Evolutionary conservation across 1,140 invertebrate genomes (phyloP).

Genomic region (Paraescarpia echinospica): DNA sequence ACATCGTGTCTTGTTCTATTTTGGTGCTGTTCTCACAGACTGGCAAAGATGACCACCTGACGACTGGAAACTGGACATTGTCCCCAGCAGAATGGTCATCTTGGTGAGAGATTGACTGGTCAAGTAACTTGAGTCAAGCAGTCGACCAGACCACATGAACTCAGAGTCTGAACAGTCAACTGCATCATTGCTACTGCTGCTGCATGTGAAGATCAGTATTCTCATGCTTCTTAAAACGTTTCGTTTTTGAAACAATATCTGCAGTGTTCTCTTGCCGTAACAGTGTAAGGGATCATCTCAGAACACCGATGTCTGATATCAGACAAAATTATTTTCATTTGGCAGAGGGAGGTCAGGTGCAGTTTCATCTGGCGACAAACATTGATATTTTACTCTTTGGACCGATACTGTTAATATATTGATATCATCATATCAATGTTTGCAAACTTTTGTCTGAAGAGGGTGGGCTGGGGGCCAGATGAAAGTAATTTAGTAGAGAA

Average conservation of each 20-base stretch:
- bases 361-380: too few species aligned
- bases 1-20: background rate
- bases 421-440: too few species aligned
- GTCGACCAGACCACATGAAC: background rate
- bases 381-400: too few species aligned
- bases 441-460: too few species aligned
- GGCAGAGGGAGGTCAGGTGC: too few species aligned
- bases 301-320: too few species aligned
- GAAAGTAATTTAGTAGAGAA: too few species aligned
- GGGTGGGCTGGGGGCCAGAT: too few species aligned
- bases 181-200: background rate
- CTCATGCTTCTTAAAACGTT: background rate
- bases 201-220: background rate
- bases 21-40: background rate
- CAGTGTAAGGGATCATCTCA: background rate
- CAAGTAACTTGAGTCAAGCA: background rate
- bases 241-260: background rate
- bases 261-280: background rate
- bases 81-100: background rate
- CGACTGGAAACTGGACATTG: background rate
- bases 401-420: too few species aligned
- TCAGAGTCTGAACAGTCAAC: background rate
- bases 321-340: too few species aligned
- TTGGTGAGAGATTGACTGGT: background rate
- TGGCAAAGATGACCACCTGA: background rate